Evolutionary conservation across 2,113 vertebrate species (phyloP).

Genomic region (Macquaria ambigua): DNA sequence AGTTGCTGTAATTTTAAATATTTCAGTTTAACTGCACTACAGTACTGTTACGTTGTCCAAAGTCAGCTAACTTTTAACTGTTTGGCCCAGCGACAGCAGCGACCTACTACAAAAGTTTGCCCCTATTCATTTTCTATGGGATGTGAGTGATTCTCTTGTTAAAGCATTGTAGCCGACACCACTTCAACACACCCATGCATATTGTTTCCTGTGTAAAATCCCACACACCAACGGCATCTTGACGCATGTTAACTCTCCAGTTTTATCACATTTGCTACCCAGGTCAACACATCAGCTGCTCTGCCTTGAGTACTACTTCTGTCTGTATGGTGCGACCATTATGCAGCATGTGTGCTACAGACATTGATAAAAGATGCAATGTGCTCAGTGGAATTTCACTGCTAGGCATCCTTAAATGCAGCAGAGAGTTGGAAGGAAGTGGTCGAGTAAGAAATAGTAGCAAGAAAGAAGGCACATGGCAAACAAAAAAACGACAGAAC

Average conservation of each 20-base stretch:
- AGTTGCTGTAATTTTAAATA: no score
- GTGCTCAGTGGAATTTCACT: neutral
- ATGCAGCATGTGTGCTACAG: neutral
- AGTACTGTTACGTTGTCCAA: no score
- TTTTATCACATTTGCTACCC: neutral
- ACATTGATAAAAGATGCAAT: neutral
- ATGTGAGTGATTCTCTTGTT: neutral
- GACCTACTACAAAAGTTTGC: no score
- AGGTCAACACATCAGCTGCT: neutral
- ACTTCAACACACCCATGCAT: no score
- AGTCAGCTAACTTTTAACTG: neutral
- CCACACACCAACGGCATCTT: no score
- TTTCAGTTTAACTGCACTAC: no score
- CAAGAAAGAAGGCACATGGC: neutral
- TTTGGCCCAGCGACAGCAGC: no score
- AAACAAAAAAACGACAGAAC: no score
- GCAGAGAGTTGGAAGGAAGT: neutral
- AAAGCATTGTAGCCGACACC: neutral
- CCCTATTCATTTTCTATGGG: neutral
- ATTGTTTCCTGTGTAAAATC: neutral
- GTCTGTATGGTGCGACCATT: neutral
- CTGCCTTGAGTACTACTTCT: neutral
- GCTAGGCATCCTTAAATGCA: neutral
- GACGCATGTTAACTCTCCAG: neutral
- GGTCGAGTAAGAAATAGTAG: neutral